A percentile compares a stretch with the other conserved stretches of the same genome.
Conservation (phyloP, 2,113 vertebrate species). For the Cynopterus brachyotis region DNA sequence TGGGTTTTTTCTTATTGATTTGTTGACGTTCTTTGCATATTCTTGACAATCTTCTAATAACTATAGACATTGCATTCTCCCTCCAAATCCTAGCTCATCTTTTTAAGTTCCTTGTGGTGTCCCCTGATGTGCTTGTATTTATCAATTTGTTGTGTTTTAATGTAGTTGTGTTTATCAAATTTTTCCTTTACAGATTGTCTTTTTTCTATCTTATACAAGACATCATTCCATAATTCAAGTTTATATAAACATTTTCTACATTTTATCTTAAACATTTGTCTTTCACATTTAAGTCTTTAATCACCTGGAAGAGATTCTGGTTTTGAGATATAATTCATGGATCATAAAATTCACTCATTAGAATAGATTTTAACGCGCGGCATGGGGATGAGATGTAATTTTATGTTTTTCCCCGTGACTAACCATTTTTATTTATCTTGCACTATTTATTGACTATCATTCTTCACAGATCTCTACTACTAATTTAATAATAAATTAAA, state of each 20-base stretch:
- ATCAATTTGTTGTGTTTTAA: neutral
- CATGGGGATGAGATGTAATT: too few species aligned
- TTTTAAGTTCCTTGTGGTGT: neutral
- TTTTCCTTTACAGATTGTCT: neutral
- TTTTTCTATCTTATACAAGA: neutral
- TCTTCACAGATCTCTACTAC: neutral
- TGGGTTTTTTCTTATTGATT: neutral
- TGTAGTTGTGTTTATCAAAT: neutral
- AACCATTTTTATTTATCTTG: neutral
- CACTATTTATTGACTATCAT: neutral
- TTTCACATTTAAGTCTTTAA: neutral
- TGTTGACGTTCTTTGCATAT: neutral
- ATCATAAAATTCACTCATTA: neutral
- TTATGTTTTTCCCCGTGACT: neutral
- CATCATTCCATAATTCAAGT: neutral
- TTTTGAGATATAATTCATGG: neutral
- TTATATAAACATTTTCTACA: neutral
- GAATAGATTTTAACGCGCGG: neutral
- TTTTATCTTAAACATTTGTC: neutral
- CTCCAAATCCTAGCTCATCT: neutral
- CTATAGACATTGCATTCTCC: neutral
- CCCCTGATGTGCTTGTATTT: neutral
- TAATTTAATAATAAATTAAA: neutral
- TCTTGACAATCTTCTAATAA: neutral
- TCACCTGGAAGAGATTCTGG: neutral